These are phyloP conservation scores for Andrena cerasifolii DNA, from an alignment of 1,140 invertebrate genomes.

Conservation along the genomic window DNA sequence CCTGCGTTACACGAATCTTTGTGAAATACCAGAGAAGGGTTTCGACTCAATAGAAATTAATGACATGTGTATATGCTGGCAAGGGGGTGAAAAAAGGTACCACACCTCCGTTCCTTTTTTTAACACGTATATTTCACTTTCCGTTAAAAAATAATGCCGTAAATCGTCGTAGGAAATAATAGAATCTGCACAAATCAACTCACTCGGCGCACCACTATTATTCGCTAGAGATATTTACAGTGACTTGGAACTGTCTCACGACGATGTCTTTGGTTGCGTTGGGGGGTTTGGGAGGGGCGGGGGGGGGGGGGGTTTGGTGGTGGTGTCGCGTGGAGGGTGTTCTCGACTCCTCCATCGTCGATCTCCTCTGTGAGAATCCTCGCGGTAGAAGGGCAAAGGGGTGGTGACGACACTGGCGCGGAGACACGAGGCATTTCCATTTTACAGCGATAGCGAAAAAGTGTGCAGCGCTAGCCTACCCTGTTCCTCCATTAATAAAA, in stretches of 20 bases:
- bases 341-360: neutral
- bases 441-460: conserved; percentile 72
- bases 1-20: no score
- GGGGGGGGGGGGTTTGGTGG: neutral
- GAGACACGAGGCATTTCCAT: conserved; percentile 20
- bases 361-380: conserved; percentile 16
- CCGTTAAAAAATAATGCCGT: conserved; percentile 81
- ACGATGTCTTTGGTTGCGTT: conserved; percentile 41
- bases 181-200: conserved; percentile 81
- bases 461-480: conserved; percentile 79
- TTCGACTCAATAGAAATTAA: no score
- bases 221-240: conserved; percentile 77
- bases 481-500: conserved; percentile 79
- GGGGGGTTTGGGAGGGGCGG: neutral
- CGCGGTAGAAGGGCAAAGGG: neutral
- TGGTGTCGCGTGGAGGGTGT: neutral
- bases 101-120: conserved; percentile 59
- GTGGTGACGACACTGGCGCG: neutral
- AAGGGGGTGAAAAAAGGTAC: neutral
- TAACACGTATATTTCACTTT: conserved; percentile 81
- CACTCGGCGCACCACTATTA: conserved; percentile 76
- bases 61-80: no score
- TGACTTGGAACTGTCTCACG: conserved; percentile 60
- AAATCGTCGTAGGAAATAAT: conserved; percentile 80
- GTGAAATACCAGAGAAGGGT: no score